These are phyloP conservation scores for Cybosia mesomella DNA, from an alignment of 2,888 invertebrate genomes.

Conservation along the genomic window DNA sequence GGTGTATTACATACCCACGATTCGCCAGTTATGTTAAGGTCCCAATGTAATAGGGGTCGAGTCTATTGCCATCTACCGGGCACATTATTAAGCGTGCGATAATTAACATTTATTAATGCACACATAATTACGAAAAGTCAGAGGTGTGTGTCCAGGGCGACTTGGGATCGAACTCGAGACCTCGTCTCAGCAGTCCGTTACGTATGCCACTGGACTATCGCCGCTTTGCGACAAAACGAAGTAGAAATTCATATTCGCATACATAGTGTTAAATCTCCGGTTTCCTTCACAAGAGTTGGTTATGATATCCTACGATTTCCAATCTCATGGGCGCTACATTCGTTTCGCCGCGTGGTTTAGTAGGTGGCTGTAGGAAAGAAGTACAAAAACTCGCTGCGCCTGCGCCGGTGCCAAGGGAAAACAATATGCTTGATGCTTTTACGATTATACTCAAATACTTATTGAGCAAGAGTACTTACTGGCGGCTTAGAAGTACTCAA, in stretches of 20 bases:
- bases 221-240: too few relatives aligned
- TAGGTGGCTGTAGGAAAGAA: conserved; percentile 73
- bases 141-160: too few relatives aligned
- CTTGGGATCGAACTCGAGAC: too few relatives aligned
- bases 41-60: too few relatives aligned
- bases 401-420: conserved; percentile 70
- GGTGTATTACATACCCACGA: too few relatives aligned
- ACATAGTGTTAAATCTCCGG: neutral
- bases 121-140: too few relatives aligned
- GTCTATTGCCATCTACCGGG: too few relatives aligned
- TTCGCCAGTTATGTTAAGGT: too few relatives aligned
- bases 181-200: too few relatives aligned
- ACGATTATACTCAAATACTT: conserved; percentile 25
- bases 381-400: conserved; percentile 65
- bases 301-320: conserved; percentile 20
- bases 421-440: conserved; percentile 45
- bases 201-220: too few relatives aligned
- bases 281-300: neutral
- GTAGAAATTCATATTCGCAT: neutral
- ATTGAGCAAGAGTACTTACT: neutral
- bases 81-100: too few relatives aligned
- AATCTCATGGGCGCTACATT: conserved; percentile 54
- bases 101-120: too few relatives aligned
- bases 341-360: conserved; percentile 76
- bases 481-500: neutral